These are phyloP conservation scores for Channa argus DNA, from an alignment of 2,113 vertebrate genomes.

Conservation along the genomic window DNA sequence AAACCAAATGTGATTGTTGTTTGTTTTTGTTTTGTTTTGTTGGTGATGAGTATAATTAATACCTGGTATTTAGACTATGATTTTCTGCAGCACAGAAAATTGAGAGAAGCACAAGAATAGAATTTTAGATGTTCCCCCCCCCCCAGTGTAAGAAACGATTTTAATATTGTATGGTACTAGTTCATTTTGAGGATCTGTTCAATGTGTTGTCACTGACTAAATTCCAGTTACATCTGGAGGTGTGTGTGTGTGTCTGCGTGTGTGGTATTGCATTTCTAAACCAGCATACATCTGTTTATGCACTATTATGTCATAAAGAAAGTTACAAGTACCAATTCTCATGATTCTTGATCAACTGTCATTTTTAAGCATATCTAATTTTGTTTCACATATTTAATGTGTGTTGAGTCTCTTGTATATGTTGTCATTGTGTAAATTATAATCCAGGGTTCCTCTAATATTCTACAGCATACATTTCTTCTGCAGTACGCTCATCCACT, in stretches of 20 bases:
- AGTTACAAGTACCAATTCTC: slow-evolving; percentile 34
- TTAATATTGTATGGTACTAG: neutral
- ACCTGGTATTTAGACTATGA: slow-evolving; percentile 24
- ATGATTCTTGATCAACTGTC: slow-evolving; percentile 26
- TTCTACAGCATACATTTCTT: slow-evolving; percentile 14
- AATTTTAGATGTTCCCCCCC: neutral
- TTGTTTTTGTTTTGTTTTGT: neutral
- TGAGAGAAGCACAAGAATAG: slow-evolving; percentile 42
- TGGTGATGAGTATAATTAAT: slow-evolving; percentile 13
- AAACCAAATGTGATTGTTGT: neutral
- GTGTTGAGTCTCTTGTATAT: slow-evolving; percentile 12
- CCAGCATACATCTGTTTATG: slow-evolving; percentile 22
- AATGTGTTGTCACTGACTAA: slow-evolving; percentile 20
- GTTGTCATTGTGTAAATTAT: slow-evolving; percentile 13
- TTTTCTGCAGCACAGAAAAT: slow-evolving; percentile 14
- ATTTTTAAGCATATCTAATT: slow-evolving; percentile 20
- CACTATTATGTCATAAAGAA: slow-evolving; percentile 31
- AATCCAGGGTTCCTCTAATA: slow-evolving; percentile 46
- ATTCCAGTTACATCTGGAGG: slow-evolving; percentile 20
- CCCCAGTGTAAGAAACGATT: neutral
- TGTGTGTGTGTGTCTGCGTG: slow-evolving; percentile 11
- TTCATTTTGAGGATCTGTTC: slow-evolving; percentile 16
- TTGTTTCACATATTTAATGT: slow-evolving; percentile 13
- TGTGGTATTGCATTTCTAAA: slow-evolving; percentile 27
- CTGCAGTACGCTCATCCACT: slow-evolving; percentile 16